Evolutionary conservation across 2,888 invertebrate species (phyloP).

Genomic region (Pseudococcus longispinus): DNA sequence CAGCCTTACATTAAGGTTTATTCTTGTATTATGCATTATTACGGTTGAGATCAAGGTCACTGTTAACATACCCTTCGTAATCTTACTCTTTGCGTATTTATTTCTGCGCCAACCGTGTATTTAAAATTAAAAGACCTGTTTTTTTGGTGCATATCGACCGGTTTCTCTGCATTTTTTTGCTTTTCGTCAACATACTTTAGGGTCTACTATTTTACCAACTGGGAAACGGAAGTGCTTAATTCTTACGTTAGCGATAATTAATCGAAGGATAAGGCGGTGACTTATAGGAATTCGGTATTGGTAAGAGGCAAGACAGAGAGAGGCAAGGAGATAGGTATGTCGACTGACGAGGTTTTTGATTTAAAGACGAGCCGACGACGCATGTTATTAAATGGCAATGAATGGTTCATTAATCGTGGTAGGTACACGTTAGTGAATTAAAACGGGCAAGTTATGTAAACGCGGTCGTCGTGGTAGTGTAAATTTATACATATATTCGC

Average conservation of each 20-base stretch:
- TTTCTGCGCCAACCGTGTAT: background rate
- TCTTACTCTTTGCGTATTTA: background rate
- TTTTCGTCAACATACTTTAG: background rate
- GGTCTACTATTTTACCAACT: background rate
- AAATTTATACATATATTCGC: background rate
- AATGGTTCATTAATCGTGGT: background rate
- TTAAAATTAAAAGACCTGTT: background rate
- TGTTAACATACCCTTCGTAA: background rate
- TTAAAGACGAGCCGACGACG: background rate
- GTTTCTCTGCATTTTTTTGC: background rate
- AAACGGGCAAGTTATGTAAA: background rate
- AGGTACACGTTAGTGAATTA: background rate
- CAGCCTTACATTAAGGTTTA: background rate
- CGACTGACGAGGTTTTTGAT: background rate
- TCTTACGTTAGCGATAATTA: background rate
- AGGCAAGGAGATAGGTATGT: background rate
- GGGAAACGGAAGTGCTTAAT: background rate
- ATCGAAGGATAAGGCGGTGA: conserved; percentile 1
- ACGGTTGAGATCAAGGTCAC: background rate
- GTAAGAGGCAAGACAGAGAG: background rate
- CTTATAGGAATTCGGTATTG: background rate
- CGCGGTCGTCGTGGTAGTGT: background rate
- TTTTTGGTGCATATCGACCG: background rate
- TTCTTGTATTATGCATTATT: background rate
- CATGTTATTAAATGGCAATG: background rate